phyloP scores from a whole-genome alignment of 2,888 invertebrate species.

The Tenthredo mesomela region DNA sequence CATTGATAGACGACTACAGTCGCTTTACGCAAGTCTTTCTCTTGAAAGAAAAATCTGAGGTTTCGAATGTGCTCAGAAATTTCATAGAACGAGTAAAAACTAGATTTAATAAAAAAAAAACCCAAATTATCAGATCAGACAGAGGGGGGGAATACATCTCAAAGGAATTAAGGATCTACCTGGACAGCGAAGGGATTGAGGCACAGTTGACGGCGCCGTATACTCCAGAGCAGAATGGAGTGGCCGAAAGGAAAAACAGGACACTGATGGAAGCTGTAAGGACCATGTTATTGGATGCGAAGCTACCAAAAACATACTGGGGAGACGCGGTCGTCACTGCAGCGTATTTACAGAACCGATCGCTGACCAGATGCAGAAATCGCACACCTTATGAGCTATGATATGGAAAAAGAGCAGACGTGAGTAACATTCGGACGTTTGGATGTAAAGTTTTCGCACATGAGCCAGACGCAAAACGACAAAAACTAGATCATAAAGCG shows the following conservation, averaged over 20 bases:
- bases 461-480: not conserved
- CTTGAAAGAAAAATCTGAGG: too few species aligned
- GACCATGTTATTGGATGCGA: constrained; percentile 64
- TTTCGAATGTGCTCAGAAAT: too few species aligned
- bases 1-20: too few species aligned
- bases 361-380: constrained; percentile 52
- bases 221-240: constrained; percentile 64
- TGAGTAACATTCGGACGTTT: constrained; percentile 28
- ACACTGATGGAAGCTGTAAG: constrained; percentile 64
- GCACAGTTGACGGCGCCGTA: constrained; percentile 62
- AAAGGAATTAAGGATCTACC: constrained; percentile 59
- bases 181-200: constrained; percentile 62
- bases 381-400: constrained; percentile 54
- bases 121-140: constrained; percentile 64
- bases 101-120: constrained; percentile 55
- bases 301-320: constrained; percentile 63
- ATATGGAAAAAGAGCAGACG: constrained; percentile 21
- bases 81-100: not conserved
- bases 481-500: constrained; percentile 45
- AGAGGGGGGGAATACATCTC: constrained; percentile 66
- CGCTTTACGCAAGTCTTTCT: too few species aligned
- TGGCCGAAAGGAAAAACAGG: constrained; percentile 63
- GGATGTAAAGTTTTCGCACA: constrained; percentile 36
- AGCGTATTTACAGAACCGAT: constrained; percentile 62
- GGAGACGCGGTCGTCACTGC: constrained; percentile 67